Conservation (phyloP, 2,797 vertebrate species). For the Graptemys geographica region DNA sequence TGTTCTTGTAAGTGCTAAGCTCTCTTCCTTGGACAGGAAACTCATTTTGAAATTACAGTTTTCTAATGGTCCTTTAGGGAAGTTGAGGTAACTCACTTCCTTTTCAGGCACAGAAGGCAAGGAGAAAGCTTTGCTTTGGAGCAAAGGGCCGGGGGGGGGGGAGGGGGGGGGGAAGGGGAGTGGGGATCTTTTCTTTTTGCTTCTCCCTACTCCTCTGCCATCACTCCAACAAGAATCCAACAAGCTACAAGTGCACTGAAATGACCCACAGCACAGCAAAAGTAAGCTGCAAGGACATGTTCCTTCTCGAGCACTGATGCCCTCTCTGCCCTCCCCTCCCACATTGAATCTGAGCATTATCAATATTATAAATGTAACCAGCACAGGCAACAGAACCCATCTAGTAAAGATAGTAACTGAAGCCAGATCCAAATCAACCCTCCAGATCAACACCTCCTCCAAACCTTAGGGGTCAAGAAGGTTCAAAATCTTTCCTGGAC, state of each 20-base stretch:
- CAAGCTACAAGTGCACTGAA: not conserved
- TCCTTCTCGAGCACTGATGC: not conserved
- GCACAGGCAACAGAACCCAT: not conserved
- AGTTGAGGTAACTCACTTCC: conserved; percentile 68
- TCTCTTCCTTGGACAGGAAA: conserved; percentile 70
- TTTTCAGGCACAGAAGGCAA: conserved; percentile 24
- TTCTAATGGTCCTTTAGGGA: conserved; percentile 73
- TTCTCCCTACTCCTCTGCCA: not conserved
- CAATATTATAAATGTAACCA: not conserved
- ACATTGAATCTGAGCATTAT: not conserved
- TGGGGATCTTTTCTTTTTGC: conserved; percentile 28
- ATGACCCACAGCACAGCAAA: not conserved
- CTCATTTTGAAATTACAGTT: conserved; percentile 70
- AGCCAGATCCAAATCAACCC: not conserved
- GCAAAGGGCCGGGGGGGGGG: conserved; percentile 24
- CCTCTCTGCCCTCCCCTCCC: not conserved
- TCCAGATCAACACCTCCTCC: not conserved
- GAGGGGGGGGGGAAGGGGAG: not conserved
- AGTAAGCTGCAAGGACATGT: not conserved
- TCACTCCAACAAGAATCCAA: not conserved
- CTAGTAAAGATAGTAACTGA: not conserved
- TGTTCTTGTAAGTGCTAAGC: conserved; percentile 66
- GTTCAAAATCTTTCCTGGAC: not conserved
- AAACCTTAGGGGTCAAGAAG: not conserved
- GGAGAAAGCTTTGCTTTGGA: conserved; percentile 4